Evolutionary conservation across 2,888 invertebrate species (phyloP), one percentile per base, ranked within the genome.

Genomic region (Stenolophus ochropezus): DNA sequence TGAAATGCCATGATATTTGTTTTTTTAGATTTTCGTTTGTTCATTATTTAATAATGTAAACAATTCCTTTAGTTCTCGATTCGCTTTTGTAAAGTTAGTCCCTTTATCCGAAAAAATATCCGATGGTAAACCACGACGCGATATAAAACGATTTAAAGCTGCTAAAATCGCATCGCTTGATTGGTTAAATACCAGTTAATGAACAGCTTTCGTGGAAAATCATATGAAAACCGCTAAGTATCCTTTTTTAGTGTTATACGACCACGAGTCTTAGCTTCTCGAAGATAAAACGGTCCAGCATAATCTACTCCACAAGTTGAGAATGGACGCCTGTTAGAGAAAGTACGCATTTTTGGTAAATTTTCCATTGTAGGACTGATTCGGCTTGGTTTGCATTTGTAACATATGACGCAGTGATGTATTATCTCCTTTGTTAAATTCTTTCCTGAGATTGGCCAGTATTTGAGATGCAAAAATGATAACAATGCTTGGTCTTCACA

Each of bases 171-270:
- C 33, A 5, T 80, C 49, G 6, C 75, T 71, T 20, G 83, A 76
- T 11, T 80, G 51, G 6, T 69, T 21, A 8, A 16, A 47, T 23
- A 83, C 82, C 6, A 74, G 21, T 33, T 83, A 16, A 53, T 85
- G 85, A 6, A 85, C 83, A 5, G 84, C 85, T 58, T 83, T 83
- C 1, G 85, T 85, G 0, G 84, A 53, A 73, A 84, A 84, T 80
- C 86, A 87, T 1, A 86, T 83, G 81, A 85, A 86, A n/a, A 85
- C 6, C 20, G 83, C 82, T n/a, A n/a, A n/a, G n/a, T n/a, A n/a
- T n/a, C n/a, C n/a, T n/a, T n/a, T n/a, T n/a, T n/a, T n/a, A 1
- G 27, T 69, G 4, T 21, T 11, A 5, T 14, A 11, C 58, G 23
- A 16, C 69, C 23, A 6, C 77, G 23, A 21, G 25, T 16, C 56